These are phyloP conservation scores for Chionodraco myersi DNA, from an alignment of 2,113 vertebrate species.

Conservation along the genomic window DNA sequence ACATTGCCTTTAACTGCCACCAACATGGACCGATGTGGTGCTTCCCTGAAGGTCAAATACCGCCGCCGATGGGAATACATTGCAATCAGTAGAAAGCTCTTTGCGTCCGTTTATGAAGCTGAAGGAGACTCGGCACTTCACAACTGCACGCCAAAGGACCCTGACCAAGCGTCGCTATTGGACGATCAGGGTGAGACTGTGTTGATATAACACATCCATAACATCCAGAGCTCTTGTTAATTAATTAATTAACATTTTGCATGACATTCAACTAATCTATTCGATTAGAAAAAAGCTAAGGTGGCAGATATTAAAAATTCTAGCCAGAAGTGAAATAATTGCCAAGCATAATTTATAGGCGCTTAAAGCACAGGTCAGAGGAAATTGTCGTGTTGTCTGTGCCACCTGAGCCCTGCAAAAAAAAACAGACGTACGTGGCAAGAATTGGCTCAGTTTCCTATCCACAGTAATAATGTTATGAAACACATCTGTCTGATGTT, in stretches of 20 bases:
- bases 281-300: slow-evolving; percentile 22
- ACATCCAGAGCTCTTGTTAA: slow-evolving; percentile 62
- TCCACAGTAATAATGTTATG: slow-evolving; percentile 6
- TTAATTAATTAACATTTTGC: slow-evolving; percentile 76
- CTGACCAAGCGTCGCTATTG: too few species aligned
- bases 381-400: slow-evolving; percentile 74
- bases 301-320: slow-evolving; percentile 67
- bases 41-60: too few species aligned
- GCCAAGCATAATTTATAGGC: slow-evolving; percentile 69
- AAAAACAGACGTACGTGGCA: slow-evolving; percentile 15
- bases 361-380: slow-evolving; percentile 59
- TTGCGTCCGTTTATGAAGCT: too few species aligned
- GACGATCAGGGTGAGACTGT: too few species aligned
- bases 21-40: too few species aligned
- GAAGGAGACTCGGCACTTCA: too few species aligned
- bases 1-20: too few species aligned
- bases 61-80: too few species aligned
- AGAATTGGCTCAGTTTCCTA: slow-evolving; percentile 3
- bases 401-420: slow-evolving; percentile 70
- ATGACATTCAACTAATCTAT: slow-evolving; percentile 77
- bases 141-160: too few species aligned
- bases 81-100: too few species aligned
- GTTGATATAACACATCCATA: slow-evolving; percentile 40
- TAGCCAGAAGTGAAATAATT: slow-evolving; percentile 75
- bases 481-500: slow-evolving; percentile 11